Conservation (phyloP, 2,113 vertebrate species). For the Spheniscus mendiculus region DNA sequence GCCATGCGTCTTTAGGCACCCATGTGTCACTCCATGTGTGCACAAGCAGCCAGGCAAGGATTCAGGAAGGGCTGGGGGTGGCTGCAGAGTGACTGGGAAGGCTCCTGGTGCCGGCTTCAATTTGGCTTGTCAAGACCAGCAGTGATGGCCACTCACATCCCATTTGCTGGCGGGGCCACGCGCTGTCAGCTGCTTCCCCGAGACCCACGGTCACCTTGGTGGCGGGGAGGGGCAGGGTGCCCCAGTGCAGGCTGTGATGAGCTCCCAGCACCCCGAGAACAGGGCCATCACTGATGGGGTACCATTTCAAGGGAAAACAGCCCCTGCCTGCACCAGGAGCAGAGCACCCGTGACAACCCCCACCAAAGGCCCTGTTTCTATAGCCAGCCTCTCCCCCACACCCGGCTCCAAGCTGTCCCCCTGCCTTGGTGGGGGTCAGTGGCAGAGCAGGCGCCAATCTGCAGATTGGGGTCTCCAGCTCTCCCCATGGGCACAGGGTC, state of each 20-base stretch:
- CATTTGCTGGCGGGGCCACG: conserved; percentile 29
- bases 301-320: neutral
- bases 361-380: neutral
- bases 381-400: neutral
- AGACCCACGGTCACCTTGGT: conserved; percentile 50
- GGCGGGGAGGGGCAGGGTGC: fast-evolving
- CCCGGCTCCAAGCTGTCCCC: neutral
- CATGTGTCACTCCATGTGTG: fast-evolving
- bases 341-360: fast-evolving
- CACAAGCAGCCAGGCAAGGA: neutral
- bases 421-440: fast-evolving
- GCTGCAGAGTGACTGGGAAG: neutral
- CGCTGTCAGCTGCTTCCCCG: neutral
- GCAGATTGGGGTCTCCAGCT: neutral
- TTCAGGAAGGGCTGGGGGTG: neutral
- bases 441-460: fast-evolving
- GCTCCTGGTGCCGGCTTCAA: conserved; percentile 48
- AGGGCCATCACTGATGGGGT: fast-evolving
- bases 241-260: fast-evolving
- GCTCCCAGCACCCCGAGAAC: neutral
- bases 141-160: conserved; percentile 51
- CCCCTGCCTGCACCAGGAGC: fast-evolving
- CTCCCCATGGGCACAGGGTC: neutral
- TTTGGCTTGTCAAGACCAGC: conserved; percentile 47
- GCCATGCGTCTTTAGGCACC: neutral